A percentile compares a stretch with the other conserved stretches of the same genome.
These are phyloP conservation scores for Agrochola lychnidis DNA, from an alignment of 2,888 invertebrate species.

Conservation along the genomic window DNA sequence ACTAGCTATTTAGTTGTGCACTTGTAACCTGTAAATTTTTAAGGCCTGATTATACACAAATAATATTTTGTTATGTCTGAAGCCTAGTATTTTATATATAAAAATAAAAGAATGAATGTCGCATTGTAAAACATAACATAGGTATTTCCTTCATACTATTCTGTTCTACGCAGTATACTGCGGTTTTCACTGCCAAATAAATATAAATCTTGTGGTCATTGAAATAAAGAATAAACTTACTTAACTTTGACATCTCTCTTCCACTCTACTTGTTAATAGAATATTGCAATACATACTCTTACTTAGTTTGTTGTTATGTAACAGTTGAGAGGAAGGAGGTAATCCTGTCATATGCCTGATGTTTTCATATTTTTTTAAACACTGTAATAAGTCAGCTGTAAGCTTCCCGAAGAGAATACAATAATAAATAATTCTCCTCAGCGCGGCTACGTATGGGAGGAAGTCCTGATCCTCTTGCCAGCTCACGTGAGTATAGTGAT, in stretches of 20 bases:
- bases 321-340: background rate
- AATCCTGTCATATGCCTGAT: background rate
- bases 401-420: background rate
- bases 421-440: slow-evolving; percentile 71
- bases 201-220: background rate
- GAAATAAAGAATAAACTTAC: background rate
- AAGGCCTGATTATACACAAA: background rate
- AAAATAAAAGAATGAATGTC: background rate
- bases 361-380: background rate
- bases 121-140: background rate
- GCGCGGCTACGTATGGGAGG: slow-evolving; percentile 99
- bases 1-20: background rate
- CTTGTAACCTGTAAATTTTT: background rate
- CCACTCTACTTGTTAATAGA: background rate
- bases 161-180: too few species aligned
- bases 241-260: background rate
- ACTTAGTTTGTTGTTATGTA: background rate
- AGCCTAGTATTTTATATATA: background rate
- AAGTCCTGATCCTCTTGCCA: slow-evolving; percentile 98
- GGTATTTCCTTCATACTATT: background rate
- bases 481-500: slow-evolving; percentile 98
- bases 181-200: background rate
- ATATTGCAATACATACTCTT: background rate
- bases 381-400: background rate
- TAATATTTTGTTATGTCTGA: background rate